A percentile compares a stretch with the other conserved stretches of the same genome.
These are phyloP conservation scores for Idaea dimidiata DNA, from an alignment of 2,888 invertebrate species.

Conservation along the genomic window DNA sequence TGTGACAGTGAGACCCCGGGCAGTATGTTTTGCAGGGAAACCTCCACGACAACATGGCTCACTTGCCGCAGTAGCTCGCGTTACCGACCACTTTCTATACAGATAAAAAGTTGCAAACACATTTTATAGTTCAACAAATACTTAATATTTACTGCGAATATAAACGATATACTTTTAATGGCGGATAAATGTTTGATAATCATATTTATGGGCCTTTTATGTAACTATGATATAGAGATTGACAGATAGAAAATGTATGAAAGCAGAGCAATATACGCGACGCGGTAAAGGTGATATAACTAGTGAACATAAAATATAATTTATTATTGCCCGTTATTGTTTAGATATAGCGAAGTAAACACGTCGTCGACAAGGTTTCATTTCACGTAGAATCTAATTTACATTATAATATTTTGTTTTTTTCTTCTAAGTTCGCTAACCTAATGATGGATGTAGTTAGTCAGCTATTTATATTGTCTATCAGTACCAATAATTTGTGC, in stretches of 20 bases:
- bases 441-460: no score
- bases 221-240: not conserved
- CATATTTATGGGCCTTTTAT: conserved; percentile 7
- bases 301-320: not conserved
- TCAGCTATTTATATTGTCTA: no score
- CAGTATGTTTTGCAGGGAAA: no score
- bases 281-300: not conserved
- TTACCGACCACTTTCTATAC: conserved; percentile 4
- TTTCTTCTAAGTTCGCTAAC: no score
- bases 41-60: no score
- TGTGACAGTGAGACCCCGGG: no score
- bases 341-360: not conserved
- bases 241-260: not conserved
- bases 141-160: conserved; percentile 1
- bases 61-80: not conserved
- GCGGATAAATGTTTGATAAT: not conserved
- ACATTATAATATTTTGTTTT: no score
- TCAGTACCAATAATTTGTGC: no score
- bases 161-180: not conserved
- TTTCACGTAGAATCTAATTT: no score
- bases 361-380: no score
- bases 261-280: not conserved
- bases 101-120: conserved; percentile 1
- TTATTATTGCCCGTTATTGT: not conserved
- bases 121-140: conserved; percentile 1